A percentile compares a stretch with the other conserved stretches of the same genome.
phyloP scores from a whole-genome alignment of 2,888 invertebrate genomes.

The Ochropacha duplaris region DNA sequence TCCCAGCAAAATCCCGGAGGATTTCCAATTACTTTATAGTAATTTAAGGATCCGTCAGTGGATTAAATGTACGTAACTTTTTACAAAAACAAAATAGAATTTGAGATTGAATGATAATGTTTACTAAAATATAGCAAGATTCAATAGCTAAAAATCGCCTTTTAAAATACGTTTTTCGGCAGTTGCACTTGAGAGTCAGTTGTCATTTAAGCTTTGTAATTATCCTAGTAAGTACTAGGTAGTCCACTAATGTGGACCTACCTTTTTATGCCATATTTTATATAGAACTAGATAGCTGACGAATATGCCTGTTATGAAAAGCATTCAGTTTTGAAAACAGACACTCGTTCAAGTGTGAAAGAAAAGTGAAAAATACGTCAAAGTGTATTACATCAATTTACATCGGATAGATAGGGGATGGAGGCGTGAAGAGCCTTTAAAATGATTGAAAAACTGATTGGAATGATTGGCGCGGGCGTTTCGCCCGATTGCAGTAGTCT shows the following conservation, averaged over 20 bases:
- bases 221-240: too few species aligned
- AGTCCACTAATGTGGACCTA: too few species aligned
- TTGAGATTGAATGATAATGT: background rate
- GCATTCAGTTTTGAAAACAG: background rate
- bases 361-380: conserved; percentile 20
- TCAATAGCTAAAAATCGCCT: too few species aligned
- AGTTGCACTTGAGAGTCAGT: too few species aligned
- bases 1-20: background rate
- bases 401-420: conserved; percentile 11
- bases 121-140: too few species aligned
- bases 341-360: background rate
- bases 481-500: conserved; percentile 39
- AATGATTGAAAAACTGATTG: conserved; percentile 70
- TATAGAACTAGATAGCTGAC: too few species aligned
- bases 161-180: too few species aligned
- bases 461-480: conserved; percentile 53
- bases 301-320: background rate
- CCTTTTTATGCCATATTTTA: too few species aligned
- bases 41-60: background rate
- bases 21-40: background rate
- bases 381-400: conserved; percentile 31
- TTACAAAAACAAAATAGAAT: too few species aligned
- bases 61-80: background rate
- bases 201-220: too few species aligned
- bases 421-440: conserved; percentile 38